Base-by-base conservation (phyloP, 2,888 invertebrate species). In the Eupeodes latifasciatus region DNA sequence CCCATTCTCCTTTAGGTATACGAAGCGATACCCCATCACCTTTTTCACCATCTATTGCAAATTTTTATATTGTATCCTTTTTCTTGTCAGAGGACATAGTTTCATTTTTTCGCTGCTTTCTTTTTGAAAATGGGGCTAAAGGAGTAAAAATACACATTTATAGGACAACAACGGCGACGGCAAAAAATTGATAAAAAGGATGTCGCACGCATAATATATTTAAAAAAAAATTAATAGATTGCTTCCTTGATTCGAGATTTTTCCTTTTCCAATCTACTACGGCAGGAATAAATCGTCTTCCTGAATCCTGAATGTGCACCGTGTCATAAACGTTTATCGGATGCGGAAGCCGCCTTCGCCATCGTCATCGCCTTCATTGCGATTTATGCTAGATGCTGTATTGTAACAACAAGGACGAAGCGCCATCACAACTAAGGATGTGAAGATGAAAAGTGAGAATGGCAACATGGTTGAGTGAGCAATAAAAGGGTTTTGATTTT, bases 301-400 rank as follows among this genome's bases (percentile, higher is more conserved):
- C 88, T 88, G 85, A 85, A 88, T 88, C 88, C 88, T 88, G 81
- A 85, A 88, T 88, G 88, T 88, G 88, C 88, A 88, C 88, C 88
- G 85, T 88, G 88, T 88, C 88, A 88, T 88, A 88, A 88, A 88
- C 88, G 88, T 88, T 88, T 85, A 88, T 88, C 81, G 85, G 88
- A 88, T 81, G 78, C 85, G 85, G 85, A 88, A 85, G 88, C 78
- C 75, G 85, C 88, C 78, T 85, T 51, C 78, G 19, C 80, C 40
- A 49, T 71, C 78, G 19, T 76, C 40, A 40, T 66, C 47, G 55
- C 62, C 36, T 27, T 27, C 27, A 27, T 3, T 27, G 27, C 27
- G 27, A 27, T 27, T 1, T 27, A 27, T 27, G 1, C 27, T 27
- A 27, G 27, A 27, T 27, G 27, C 27, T 27, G 1, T 27, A 36